Evolutionary conservation across 2,888 invertebrate genomes (phyloP).

Genomic region (Heteromurus nitidus): DNA sequence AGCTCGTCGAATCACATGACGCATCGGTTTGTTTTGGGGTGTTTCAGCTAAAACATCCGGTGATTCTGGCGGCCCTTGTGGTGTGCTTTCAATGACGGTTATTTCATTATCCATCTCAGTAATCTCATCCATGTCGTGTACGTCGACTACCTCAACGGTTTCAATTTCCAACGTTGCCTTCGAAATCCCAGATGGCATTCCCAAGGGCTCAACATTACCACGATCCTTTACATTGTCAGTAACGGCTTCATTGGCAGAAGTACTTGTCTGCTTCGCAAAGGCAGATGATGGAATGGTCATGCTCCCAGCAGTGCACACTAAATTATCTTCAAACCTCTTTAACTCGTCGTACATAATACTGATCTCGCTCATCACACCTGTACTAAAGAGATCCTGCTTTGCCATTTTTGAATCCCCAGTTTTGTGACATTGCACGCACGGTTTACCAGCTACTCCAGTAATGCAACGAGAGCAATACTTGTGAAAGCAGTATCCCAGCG

Average conservation of each 20-base stretch:
- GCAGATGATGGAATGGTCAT: no score
- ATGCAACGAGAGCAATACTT: not conserved
- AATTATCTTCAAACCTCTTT: not conserved
- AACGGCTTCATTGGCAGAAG: not conserved
- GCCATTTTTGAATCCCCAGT: no score
- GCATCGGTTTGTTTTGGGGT: constrained; percentile 9
- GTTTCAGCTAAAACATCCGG: constrained; percentile 25
- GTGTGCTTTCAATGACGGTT: constrained; percentile 18
- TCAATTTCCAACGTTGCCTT: no score
- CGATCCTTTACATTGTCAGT: not conserved
- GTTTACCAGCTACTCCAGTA: not conserved
- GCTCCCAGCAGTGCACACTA: not conserved
- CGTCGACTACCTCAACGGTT: not conserved
- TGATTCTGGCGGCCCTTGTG: not conserved
- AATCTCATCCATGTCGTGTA: not conserved
- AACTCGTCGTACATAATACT: not conserved
- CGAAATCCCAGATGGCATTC: not conserved
- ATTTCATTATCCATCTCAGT: not conserved
- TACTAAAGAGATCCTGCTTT: no score
- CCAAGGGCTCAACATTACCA: not conserved
- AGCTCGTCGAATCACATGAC: no score
- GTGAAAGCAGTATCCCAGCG: constrained; percentile 1
- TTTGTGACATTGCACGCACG: no score
- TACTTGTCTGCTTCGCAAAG: no score
- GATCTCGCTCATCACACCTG: not conserved